Evolutionary conservation across 2,113 vertebrate genomes (phyloP).

Genomic region (Atractosteus spatula): DNA sequence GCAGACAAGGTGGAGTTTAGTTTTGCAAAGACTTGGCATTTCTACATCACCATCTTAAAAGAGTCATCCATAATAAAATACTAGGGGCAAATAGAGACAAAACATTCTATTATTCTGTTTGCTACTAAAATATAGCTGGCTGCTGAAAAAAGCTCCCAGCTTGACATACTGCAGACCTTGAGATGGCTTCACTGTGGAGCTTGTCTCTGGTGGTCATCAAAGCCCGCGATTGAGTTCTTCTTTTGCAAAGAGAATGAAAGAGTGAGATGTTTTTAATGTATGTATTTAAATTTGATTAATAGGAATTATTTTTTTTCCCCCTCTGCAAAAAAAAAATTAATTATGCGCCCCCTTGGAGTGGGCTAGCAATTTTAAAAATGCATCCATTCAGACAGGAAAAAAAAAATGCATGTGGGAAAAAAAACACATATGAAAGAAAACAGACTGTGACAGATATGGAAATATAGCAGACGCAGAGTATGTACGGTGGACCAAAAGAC

Average conservation of each 20-base stretch:
- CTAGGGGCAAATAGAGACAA: no score
- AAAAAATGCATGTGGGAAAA: background rate
- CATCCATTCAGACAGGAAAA: slow-evolving; percentile 1
- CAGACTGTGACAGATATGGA: slow-evolving; percentile 3
- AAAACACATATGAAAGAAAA: background rate
- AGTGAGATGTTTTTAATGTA: slow-evolving; percentile 23
- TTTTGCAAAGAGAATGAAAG: background rate
- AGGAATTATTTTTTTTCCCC: slow-evolving; percentile 17
- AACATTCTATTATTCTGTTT: no score
- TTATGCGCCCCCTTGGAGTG: slow-evolving; percentile 29
- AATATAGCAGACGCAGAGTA: background rate
- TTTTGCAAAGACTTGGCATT: no score
- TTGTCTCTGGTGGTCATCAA: slow-evolving; percentile 14
- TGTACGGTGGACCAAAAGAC: background rate
- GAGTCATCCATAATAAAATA: no score
- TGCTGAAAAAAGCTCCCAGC: no score
- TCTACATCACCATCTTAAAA: no score
- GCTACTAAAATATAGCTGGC: no score
- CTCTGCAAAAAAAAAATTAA: slow-evolving; percentile 21
- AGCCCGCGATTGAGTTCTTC: background rate
- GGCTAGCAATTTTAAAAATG: slow-evolving; percentile 14
- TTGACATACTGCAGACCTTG: no score
- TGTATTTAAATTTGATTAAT: slow-evolving; percentile 33
- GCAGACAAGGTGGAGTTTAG: no score
- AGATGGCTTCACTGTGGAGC: no score